A percentile compares a stretch with the other conserved stretches of the same genome.
These are phyloP conservation scores for Drosophila bocqueti DNA, from an alignment of 1,140 invertebrate genomes.

Conservation along the genomic window DNA sequence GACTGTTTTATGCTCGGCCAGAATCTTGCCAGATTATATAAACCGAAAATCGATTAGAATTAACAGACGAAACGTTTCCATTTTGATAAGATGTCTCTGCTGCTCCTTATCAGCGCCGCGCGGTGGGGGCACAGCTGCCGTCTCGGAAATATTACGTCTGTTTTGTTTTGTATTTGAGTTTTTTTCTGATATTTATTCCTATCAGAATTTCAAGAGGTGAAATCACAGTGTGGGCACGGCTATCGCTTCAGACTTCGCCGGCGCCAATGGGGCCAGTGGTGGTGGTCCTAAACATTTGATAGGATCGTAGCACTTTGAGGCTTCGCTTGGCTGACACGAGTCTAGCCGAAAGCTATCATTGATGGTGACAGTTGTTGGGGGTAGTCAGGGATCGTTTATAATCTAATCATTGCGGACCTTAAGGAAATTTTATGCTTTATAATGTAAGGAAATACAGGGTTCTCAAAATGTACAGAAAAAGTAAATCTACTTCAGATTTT, in stretches of 20 bases:
- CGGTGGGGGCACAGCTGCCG: conserved; percentile 21
- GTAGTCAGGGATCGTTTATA: conserved; percentile 11
- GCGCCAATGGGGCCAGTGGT: conserved; percentile 22
- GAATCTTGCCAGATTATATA: conserved; percentile 39
- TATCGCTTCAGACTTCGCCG: conserved; percentile 6
- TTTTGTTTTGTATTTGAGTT: conserved; percentile 5
- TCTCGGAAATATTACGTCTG: neutral
- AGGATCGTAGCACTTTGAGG: neutral
- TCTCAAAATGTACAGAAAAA: neutral
- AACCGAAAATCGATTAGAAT: conserved; percentile 39
- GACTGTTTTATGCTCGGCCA: conserved; percentile 28
- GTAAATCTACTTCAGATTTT: neutral
- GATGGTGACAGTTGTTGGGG: neutral
- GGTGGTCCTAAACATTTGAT: neutral
- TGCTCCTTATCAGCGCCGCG: conserved; percentile 10
- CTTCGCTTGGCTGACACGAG: conserved; percentile 18
- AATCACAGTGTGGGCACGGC: conserved; percentile 8
- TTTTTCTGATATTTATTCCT: neutral
- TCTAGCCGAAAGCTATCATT: conserved; percentile 15
- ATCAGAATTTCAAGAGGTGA: conserved; percentile 17
- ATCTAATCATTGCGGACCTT: neutral
- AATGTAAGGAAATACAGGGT: neutral
- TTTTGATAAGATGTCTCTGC: conserved; percentile 52
- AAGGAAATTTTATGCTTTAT: neutral
- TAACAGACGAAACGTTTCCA: conserved; percentile 57